Evolutionary conservation across 2,888 invertebrate genomes (phyloP), one percentile per base, ranked within the genome.

Genomic region (Glaucopsyche alexis): DNA sequence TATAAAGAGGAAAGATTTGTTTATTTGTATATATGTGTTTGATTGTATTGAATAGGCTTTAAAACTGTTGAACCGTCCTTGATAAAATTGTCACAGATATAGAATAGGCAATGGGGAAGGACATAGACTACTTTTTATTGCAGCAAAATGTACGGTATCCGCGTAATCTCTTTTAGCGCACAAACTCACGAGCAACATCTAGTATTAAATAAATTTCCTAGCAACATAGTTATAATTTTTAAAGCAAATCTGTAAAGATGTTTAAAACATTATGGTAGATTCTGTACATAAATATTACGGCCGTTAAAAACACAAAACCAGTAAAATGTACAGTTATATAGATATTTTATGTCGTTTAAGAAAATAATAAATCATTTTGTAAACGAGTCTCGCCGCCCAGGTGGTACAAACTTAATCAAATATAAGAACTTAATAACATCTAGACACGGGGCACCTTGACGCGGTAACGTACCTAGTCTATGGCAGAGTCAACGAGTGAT

Each of bases 341-440:
- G 29, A 69, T 69, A 69, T 49, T 69, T 69, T 69, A 69, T 38
- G 69, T 69, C 49, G 47, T 69, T 69, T 69, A 49, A 69, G 69
- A 49, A 69, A 47, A 49, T 67, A 45, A 67, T 69, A 69, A 69
- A 69, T 69, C 47, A 69, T 69, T 69, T 47, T 19, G 19, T 29
- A 47, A 69, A 47, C 69, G 69, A 69, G 69, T 69, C 49, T 19
- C 69, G 19, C 69, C 69, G 69, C 69, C 69, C 69, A 69, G 69
- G 69, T 49, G 69, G 69, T 69, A 69, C 47, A 49, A 69, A 69
- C 69, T 69, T 69, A 49, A 69, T 69, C 45, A 69, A 69, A 69
- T 67, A 67, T 67, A 67, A 42, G 67, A 67, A 67, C 67, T 67
- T 67, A 67, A 67, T 67, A 67, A 45, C 67, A n/a, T 45, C 67